These are phyloP conservation scores for Tragelaphus strepsiceros DNA, from an alignment of 2,113 vertebrate genomes.

Conservation along the genomic window DNA sequence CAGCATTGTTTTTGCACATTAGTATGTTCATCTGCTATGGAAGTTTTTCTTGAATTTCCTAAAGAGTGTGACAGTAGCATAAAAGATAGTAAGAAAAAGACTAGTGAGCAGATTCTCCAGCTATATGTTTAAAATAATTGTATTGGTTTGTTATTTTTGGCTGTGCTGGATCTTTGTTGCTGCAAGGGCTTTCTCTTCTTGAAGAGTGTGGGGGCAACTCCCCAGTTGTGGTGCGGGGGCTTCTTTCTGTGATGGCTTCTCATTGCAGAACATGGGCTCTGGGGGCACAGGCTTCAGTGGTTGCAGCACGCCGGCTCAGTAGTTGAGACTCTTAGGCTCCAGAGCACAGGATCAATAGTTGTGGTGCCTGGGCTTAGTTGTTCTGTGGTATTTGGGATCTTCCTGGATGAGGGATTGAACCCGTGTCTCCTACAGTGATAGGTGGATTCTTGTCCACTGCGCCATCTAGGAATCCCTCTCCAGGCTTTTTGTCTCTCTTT, in stretches of 20 bases:
- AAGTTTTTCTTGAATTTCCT: background rate
- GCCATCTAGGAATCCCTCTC: background rate
- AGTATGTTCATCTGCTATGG: background rate
- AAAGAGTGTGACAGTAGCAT: background rate
- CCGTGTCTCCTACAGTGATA: background rate
- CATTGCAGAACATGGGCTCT: background rate
- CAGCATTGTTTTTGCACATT: background rate
- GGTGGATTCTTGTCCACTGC: background rate
- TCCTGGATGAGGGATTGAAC: background rate
- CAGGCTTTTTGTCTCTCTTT: background rate
- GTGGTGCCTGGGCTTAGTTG: background rate
- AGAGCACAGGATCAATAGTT: background rate
- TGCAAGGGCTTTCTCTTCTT: background rate
- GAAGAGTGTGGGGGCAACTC: background rate
- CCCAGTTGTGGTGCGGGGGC: background rate
- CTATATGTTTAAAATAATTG: background rate
- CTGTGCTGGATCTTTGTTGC: background rate
- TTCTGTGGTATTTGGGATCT: background rate
- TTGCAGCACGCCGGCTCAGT: background rate
- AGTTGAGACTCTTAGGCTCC: background rate
- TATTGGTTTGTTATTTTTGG: background rate
- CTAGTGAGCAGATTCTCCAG: no score
- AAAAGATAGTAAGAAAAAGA: background rate
- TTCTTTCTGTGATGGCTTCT: background rate
- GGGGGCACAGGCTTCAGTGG: background rate